Evolutionary conservation across 53 echinoderm and acorn worm genomes (phyloP).

Genomic region (Apostichopus leukothele): DNA sequence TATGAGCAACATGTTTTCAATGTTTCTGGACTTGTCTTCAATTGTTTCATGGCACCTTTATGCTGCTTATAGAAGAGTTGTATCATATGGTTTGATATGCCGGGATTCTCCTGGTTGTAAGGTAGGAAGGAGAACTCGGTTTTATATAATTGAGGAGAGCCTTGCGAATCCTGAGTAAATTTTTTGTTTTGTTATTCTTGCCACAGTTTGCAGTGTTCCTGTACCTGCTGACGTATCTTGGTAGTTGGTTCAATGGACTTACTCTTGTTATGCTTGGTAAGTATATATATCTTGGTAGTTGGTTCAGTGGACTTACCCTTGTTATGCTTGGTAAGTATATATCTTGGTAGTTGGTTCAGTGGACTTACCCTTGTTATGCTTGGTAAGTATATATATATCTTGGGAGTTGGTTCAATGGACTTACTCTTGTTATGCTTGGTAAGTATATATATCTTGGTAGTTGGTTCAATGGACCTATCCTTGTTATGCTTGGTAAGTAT

Average conservation of each 20-base stretch:
- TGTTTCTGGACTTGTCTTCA: too few relatives aligned
- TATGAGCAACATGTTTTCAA: too few relatives aligned
- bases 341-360: conserved; percentile 95
- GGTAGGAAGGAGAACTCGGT: too few relatives aligned
- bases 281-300: conserved; percentile 90
- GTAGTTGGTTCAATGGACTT: conserved; percentile 98
- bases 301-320: conserved; percentile 97
- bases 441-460: conserved; percentile 89
- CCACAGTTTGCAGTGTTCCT: conserved; percentile 89
- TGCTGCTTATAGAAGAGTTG: too few relatives aligned
- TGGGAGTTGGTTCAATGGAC: conserved; percentile 97
- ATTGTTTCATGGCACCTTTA: too few relatives aligned
- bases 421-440: conserved; percentile 93
- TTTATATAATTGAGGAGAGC: too few relatives aligned
- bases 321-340: conserved; percentile 93
- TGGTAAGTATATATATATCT: conserved; percentile 90
- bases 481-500: conserved; percentile 92
- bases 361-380: conserved; percentile 94
- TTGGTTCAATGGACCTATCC: conserved; percentile 96
- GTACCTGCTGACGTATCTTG: conserved; percentile 97
- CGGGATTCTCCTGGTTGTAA: too few relatives aligned
- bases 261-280: conserved; percentile 95
- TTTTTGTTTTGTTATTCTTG: conserved; percentile 1
- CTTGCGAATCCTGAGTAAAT: too few relatives aligned
- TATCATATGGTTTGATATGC: too few relatives aligned